A percentile compares a stretch with the other conserved stretches of the same genome.
Evolutionary conservation across 2,113 vertebrate genomes (phyloP).

Genomic region (Elachura formosa): DNA sequence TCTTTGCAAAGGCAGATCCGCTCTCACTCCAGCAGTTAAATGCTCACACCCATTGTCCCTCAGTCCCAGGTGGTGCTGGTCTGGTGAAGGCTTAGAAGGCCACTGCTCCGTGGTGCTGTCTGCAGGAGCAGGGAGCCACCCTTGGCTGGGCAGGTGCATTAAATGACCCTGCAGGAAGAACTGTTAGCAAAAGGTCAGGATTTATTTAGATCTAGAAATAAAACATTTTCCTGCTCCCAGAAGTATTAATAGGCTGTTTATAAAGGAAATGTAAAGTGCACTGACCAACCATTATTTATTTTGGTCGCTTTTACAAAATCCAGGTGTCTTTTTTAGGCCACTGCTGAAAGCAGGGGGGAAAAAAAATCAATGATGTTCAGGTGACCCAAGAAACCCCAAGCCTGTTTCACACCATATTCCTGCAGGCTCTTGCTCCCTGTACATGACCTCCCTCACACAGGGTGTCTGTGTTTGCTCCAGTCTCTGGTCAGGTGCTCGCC

Average conservation of each 20-base stretch:
- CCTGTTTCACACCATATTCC: neutral
- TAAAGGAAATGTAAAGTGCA: neutral
- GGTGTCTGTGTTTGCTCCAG: fast-evolving
- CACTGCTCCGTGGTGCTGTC: neutral
- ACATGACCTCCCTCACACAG: fast-evolving
- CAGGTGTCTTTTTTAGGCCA: neutral
- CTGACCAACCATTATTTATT: neutral
- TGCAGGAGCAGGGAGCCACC: neutral
- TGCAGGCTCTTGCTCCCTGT: neutral
- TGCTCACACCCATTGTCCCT: neutral
- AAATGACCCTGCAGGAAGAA: neutral
- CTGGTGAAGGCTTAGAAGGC: neutral
- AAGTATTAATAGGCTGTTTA: neutral
- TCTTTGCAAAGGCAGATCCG: neutral
- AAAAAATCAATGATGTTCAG: neutral
- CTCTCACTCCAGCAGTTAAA: neutral
- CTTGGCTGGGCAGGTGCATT: neutral
- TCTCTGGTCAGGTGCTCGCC: fast-evolving
- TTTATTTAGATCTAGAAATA: neutral
- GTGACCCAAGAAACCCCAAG: neutral
- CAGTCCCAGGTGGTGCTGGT: neutral
- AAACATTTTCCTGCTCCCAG: neutral
- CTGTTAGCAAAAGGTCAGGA: neutral
- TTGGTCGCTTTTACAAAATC: neutral
- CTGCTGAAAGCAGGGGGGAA: neutral